These are phyloP conservation scores for Limonius californicus DNA, from an alignment of 1,140 invertebrate species.

Conservation along the genomic window DNA sequence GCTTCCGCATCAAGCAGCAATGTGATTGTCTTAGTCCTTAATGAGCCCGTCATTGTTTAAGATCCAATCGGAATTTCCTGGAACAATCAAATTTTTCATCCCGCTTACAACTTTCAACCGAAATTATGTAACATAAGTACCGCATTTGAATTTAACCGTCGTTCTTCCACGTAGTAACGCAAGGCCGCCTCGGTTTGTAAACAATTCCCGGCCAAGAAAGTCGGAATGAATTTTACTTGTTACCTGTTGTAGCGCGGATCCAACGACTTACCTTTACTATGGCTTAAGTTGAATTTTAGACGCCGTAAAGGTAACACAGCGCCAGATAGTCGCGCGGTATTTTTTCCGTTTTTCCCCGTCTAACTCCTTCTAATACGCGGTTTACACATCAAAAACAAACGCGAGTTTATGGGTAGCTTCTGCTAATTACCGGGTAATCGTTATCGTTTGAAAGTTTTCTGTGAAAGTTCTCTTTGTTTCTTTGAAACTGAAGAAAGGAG, in stretches of 20 bases:
- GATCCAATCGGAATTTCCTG: no score
- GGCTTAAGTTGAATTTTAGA: conserved; percentile 1
- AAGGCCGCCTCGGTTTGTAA: background rate
- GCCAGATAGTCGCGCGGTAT: background rate
- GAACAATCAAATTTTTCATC: no score
- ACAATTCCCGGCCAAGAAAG: background rate
- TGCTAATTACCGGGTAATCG: no score
- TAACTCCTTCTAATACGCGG: no score
- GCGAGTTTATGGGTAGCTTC: no score
- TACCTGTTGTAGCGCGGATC: background rate
- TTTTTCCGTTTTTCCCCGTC: background rate
- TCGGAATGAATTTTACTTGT: conserved; percentile 8
- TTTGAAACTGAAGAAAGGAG: background rate
- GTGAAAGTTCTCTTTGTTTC: background rate
- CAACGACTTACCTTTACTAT: conserved; percentile 6
- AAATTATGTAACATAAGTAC: no score
- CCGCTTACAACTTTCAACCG: no score
- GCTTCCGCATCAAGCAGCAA: no score
- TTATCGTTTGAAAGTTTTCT: background rate
- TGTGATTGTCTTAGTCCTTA: no score
- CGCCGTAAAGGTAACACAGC: background rate
- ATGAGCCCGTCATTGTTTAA: no score
- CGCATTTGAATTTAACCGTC: background rate
- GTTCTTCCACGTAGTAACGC: background rate
- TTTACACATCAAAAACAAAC: no score